A percentile compares a stretch with the other conserved stretches of the same genome.
phyloP scores from a whole-genome alignment of 2,113 vertebrate species.

The Platichthys stellatus region DNA sequence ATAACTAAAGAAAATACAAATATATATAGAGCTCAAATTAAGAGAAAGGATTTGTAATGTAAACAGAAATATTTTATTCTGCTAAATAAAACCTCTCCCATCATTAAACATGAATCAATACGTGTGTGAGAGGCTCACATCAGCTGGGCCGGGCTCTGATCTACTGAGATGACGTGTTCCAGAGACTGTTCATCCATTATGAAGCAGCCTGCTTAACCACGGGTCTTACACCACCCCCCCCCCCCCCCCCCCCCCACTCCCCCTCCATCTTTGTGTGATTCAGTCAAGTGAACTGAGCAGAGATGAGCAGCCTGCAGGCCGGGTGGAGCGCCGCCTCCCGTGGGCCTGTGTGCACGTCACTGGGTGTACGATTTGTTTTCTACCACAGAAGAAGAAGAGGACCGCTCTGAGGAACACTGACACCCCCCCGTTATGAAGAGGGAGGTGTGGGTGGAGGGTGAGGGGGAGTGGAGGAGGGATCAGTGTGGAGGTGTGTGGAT shows the following conservation, averaged over 20 bases:
- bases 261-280: slow-evolving; percentile 48
- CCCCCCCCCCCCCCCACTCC: background rate
- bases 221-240: slow-evolving; percentile 25
- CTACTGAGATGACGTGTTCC: slow-evolving; percentile 32
- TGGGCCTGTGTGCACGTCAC: slow-evolving; percentile 8
- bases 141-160: too few species aligned
- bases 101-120: too few species aligned
- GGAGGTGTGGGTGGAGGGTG: background rate
- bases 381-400: background rate
- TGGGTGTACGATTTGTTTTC: too few species aligned
- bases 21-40: too few species aligned
- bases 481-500: slow-evolving; percentile 58
- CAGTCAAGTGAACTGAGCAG: slow-evolving; percentile 63
- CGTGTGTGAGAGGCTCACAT: too few species aligned
- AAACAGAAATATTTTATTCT: too few species aligned
- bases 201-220: slow-evolving; percentile 65
- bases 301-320: slow-evolving; percentile 57
- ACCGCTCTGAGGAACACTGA: slow-evolving; percentile 4
- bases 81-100: too few species aligned
- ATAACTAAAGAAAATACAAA: too few species aligned
- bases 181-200: slow-evolving; percentile 63
- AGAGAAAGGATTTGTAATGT: too few species aligned
- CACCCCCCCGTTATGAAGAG: slow-evolving; percentile 14
- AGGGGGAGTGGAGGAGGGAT: slow-evolving; percentile 45
- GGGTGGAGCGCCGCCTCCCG: too few species aligned